Evolutionary conservation across 2,113 vertebrate genomes (phyloP), one percentile per base, ranked within the genome.

Genomic region (Ibidorhyncha struthersii): DNA sequence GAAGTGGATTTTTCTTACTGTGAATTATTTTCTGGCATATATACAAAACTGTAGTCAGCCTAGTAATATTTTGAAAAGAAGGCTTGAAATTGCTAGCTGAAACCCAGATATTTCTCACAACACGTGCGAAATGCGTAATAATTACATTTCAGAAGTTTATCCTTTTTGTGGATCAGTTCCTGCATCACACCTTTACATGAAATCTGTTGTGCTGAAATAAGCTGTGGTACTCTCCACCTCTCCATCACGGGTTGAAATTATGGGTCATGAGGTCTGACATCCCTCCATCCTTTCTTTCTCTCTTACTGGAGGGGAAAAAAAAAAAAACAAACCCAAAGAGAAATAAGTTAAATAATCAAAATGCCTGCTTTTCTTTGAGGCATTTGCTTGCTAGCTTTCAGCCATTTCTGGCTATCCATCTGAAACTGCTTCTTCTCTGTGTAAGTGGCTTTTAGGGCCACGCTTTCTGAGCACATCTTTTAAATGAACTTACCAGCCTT

Each of bases 401-500:
- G 49, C n/a, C 70, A 17, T 70, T 87, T 85, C 74, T 93, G 62
- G 40, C 74, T 93, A 36, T 65, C 84, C 58, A 34, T 87, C 89
- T 95, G 82, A 85, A 91, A 80, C 53, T 73, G 47, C 70, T 67
- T 0, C 40, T 92, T 74, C 47, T 73, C 71, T 56, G 25, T 30
- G 10, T 92, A 90, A 95, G 89, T 95, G 92, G 89, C 94, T 95
- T 95, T 97, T 92, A 90, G 61, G 70, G 80, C 61, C 65, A 29
- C 1, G 10, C 43, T 79, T 90, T 86, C 82, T 21, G 67, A 96
- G 76, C 66, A 73, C 61, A 45, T 62, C 88, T 77, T 86, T 92
- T 91, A 90, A 90, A 90, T 77, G 66, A 88, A 65, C 80, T 95
- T 70, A 10, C 22, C 25, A 41, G 36, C 63, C 22, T 52, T 19